Evolutionary conservation across 2,888 invertebrate species (phyloP), one percentile per base, ranked within the genome.

Genomic region (Netelia fuscicornis): DNA sequence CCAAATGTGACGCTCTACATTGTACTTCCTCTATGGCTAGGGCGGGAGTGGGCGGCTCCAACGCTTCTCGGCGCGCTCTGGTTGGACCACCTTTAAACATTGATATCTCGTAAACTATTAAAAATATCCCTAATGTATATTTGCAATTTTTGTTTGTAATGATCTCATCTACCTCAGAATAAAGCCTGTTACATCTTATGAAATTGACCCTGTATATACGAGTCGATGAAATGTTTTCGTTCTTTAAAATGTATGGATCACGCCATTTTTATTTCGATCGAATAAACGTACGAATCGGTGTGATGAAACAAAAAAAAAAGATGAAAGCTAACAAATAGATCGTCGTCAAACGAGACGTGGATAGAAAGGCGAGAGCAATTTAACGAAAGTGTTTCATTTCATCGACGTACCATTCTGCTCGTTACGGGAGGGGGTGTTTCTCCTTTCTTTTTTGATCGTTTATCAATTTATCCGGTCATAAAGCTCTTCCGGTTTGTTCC

Each of bases 241-340:
- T 48, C 25, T n/a, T 44, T 13, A 42, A 44, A 76, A 56, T 2
- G 68, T 58, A 58, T 68, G 30, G 68, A 77, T 17, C 10, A 9
- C n/a, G 3, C 23, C 44, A 56, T 77, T 58, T 58, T n/a, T 37
- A 3, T 37, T 64, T 37, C n/a, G 3, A 58, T 68, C 58, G 44
- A 37, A 1, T 44, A 48, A 67, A 67, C 56, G 76, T 77, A 23
- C 25, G 37, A 37, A 11, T n/a, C n/a, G 3, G 5, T 37, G 37
- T 0, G 65, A 8, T 20, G 17, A 64, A 20, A 75, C 37, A 37
- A 37, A 37, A 37, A 30, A 30, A 20, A 20, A 5, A 9, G 64
- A 64, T 10, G 13, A 67, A 67, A 65, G 44, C 44, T 65, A 67
- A 67, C n/a, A 56, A 77, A 67, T 77, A 23, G 44, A 67, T 76